These are phyloP conservation scores for Exocentrus adspersus DNA, from an alignment of 2,888 invertebrate genomes.

Conservation along the genomic window DNA sequence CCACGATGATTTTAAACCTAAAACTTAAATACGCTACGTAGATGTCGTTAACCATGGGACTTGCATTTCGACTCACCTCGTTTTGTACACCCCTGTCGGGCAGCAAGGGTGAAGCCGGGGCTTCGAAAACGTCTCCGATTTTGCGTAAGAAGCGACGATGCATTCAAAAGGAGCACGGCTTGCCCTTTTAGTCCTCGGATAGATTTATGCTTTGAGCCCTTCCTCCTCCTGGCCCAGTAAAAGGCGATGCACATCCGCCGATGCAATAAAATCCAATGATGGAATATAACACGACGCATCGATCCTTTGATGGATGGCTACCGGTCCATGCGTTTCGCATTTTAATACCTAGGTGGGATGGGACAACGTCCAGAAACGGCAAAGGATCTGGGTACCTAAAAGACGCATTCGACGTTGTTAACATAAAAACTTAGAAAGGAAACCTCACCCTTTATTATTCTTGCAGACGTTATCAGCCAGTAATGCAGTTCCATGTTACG, in stretches of 20 bases:
- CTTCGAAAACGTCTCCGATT: slow-evolving; percentile 19
- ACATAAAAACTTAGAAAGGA: too few species aligned
- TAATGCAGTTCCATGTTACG: too few species aligned
- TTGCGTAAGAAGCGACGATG: slow-evolving; percentile 28
- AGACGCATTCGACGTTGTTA: too few species aligned
- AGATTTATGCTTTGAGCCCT: background rate
- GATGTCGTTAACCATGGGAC: too few species aligned
- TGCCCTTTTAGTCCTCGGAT: slow-evolving; percentile 19
- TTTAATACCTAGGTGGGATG: slow-evolving; percentile 2
- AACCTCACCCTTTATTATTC: too few species aligned
- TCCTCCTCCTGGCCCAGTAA: too few species aligned
- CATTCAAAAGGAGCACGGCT: slow-evolving; percentile 19
- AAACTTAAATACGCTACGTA: too few species aligned
- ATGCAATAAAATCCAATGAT: slow-evolving; percentile 20
- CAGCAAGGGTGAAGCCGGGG: slow-evolving; percentile 28
- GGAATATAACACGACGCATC: slow-evolving; percentile 3
- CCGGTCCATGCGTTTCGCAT: slow-evolving; percentile 20
- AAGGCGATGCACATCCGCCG: background rate
- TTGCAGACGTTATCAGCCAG: too few species aligned
- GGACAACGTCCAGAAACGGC: slow-evolving; percentile 31
- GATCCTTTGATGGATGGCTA: slow-evolving; percentile 31
- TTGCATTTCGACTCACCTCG: too few species aligned
- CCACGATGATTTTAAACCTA: too few species aligned
- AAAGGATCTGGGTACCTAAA: too few species aligned
- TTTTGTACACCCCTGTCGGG: slow-evolving; percentile 9